Conservation (phyloP, 92 coral and sea anemone genomes). For the Hydrozoanthus gracilis region DNA sequence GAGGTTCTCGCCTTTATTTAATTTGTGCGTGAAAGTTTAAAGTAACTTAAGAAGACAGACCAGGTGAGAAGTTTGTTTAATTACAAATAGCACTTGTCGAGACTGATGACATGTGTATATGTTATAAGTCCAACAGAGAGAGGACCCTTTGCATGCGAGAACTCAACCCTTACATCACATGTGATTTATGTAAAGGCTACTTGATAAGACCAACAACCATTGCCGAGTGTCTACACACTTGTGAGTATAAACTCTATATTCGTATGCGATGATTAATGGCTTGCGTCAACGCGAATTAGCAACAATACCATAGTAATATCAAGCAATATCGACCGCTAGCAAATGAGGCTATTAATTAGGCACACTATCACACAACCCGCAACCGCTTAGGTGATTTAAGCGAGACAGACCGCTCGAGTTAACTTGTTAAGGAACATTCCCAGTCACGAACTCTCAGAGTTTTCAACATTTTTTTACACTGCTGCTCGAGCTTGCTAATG, state of each 20-base stretch:
- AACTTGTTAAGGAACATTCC: not conserved
- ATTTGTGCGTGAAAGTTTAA: conserved; percentile 36
- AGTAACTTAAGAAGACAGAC: conserved; percentile 20
- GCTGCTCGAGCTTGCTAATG: no score
- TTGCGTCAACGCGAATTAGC: conserved; percentile 17
- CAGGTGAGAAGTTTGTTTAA: conserved; percentile 21
- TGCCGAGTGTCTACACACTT: conserved; percentile 87
- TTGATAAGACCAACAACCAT: conserved; percentile 87
- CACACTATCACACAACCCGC: no score
- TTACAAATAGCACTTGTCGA: conserved; percentile 4
- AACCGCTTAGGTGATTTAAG: no score
- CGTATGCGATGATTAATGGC: conserved; percentile 15
- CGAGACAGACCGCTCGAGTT: not conserved
- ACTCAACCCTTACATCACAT: conserved; percentile 73
- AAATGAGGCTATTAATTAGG: not conserved
- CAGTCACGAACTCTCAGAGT: not conserved
- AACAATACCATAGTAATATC: not conserved
- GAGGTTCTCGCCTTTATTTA: conserved; percentile 17
- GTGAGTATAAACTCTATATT: conserved; percentile 64
- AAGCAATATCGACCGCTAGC: not conserved
- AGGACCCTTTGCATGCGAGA: conserved; percentile 67
- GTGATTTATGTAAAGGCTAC: conserved; percentile 85
- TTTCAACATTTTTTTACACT: not conserved
- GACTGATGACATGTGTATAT: conserved; percentile 61
- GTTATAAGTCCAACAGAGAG: conserved; percentile 85